Percentiles rank a stretch among this genome's conserved stretches.
These are phyloP conservation scores for Ranitomeya variabilis DNA, from an alignment of 2,113 vertebrate genomes.

Conservation along the genomic window DNA sequence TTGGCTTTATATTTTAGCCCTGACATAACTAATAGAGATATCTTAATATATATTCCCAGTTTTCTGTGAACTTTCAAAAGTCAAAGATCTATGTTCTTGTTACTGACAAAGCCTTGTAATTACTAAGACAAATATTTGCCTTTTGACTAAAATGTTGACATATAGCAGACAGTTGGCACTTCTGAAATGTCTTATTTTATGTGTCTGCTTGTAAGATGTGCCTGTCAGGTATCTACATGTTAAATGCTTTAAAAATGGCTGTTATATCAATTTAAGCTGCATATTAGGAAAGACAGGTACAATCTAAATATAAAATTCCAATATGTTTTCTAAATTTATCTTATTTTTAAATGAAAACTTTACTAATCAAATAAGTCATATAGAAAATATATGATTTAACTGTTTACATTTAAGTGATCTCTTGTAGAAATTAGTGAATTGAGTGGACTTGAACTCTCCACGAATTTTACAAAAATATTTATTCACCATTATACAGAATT, in stretches of 20 bases:
- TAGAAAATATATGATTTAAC: background rate
- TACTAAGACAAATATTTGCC: conserved; percentile 64
- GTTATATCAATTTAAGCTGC: background rate
- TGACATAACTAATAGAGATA: background rate
- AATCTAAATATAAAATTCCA: background rate
- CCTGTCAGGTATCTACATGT: background rate
- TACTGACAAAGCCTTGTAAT: conserved; percentile 4
- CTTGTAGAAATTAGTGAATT: too few relatives aligned
- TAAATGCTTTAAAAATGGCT: background rate
- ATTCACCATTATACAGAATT: too few relatives aligned
- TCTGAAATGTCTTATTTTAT: conserved; percentile 59
- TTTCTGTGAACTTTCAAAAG: conserved; percentile 29
- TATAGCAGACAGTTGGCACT: conserved; percentile 59
- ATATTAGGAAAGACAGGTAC: background rate
- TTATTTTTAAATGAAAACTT: background rate
- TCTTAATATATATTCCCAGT: conserved; percentile 21
- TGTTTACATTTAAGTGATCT: too few relatives aligned
- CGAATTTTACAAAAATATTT: too few relatives aligned
- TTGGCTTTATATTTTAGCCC: background rate
- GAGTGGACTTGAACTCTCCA: too few relatives aligned
- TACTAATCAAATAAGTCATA: background rate
- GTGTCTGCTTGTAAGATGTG: background rate
- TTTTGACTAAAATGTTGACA: conserved; percentile 60
- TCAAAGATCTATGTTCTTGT: conserved; percentile 15
- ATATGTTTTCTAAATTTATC: background rate